Base-by-base conservation (phyloP, 2,888 invertebrate species). In the Chymomyza amoena region DNA sequence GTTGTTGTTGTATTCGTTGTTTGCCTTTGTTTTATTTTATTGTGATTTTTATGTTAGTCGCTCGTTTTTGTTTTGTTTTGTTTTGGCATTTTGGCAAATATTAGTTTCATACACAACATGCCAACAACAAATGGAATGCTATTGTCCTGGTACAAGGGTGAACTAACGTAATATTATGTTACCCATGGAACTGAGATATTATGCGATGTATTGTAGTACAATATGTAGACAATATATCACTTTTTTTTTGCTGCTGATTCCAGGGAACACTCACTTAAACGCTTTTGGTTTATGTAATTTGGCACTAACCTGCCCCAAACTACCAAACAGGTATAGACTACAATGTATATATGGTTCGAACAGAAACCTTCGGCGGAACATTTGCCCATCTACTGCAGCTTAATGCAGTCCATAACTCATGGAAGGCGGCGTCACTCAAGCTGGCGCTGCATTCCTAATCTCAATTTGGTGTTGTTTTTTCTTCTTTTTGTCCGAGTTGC, bases 331-430 rank as follows among this genome's bases (percentile, higher is more conserved):
- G 60, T 32, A 60, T 28, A 32, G n/a, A 36, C 39, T n/a, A 16
- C 39, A 36, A 36, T 36, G 36, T 36, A 36, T 36, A 36, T 9
- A 59, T 25, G 60, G 15, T 16, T 25, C 36, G 20, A 15, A 10
- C 13, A 60, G 6, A 60, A 28, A 60, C 28, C 28, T 15, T 15
- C 39, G 13, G 39, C 4, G 5, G 4, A 45, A 45, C 39, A 45
- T 45, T 10, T 13, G 39, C 39, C 39, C 39, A 45, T 45, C 13
- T 69, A 62, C 64, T 74, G 73, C 70, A 78, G 85, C 72, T 88
- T 89, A 89, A 89, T 89, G 89, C 80, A 82, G 65, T 66, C 83
- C 81, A 88, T 89, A 87, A 89, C 87, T 90, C 88, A 89, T 82
- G 84, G 85, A 68, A 68, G 68, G 76, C 73, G 78, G 64, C 65